Evolutionary conservation across 2,797 vertebrate genomes (phyloP).

Genomic region (Channa striata): DNA sequence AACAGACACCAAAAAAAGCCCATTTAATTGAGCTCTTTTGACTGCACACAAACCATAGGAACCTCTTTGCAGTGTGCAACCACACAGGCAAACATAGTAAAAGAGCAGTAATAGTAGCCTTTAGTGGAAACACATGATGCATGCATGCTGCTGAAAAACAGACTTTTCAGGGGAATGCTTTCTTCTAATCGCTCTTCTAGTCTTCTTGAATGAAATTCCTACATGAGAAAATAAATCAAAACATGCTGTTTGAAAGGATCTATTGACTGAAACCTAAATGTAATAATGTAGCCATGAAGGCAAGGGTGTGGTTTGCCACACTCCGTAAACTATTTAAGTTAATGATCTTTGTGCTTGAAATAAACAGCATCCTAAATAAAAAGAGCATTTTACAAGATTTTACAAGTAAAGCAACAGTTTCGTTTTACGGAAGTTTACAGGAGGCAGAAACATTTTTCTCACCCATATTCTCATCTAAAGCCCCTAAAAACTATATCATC

Average conservation of each 20-base stretch:
- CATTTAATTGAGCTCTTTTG: constrained; percentile 59
- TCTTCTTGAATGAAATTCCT: not conserved
- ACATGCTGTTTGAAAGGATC: not conserved
- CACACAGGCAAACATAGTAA: constrained; percentile 48
- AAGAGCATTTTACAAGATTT: not conserved
- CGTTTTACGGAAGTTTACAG: constrained; percentile 1
- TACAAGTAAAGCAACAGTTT: not conserved
- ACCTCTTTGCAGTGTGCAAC: constrained; percentile 59
- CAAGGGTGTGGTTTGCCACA: not conserved
- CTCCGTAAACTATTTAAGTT: not conserved
- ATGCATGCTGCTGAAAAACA: constrained; percentile 18
- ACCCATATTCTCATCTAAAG: not conserved
- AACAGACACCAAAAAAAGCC: constrained; percentile 36
- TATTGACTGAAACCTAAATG: constrained; percentile 2
- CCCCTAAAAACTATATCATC: not conserved
- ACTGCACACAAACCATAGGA: constrained; percentile 22
- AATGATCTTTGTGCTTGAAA: constrained; percentile 5
- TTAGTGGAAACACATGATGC: constrained; percentile 62
- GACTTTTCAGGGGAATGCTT: not conserved
- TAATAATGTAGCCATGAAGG: not conserved
- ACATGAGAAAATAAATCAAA: not conserved
- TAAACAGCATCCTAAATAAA: constrained; percentile 14
- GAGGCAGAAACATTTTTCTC: constrained; percentile 11
- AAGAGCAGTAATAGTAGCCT: constrained; percentile 52
- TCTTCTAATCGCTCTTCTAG: not conserved